Conservation (phyloP, 2,888 invertebrate species). For the Hipparchia sbordonii region DNA sequence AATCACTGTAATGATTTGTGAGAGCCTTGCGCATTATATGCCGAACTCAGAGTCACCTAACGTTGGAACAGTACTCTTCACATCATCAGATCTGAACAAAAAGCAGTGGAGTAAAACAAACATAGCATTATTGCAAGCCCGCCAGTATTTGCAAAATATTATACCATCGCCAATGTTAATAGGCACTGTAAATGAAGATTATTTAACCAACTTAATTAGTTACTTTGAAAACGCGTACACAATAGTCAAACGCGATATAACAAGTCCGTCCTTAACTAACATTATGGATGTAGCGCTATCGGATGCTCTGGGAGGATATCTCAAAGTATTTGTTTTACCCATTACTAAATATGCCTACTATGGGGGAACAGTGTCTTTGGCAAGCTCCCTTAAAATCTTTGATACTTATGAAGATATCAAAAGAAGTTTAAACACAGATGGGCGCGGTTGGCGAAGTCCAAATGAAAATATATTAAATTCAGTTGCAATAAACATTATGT, state of each 20-base stretch:
- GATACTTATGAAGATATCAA: slow-evolving; percentile 83
- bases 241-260: slow-evolving; percentile 53
- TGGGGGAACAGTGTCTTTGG: slow-evolving; percentile 82
- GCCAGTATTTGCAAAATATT: slow-evolving; percentile 59
- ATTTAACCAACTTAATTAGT: slow-evolving; percentile 50
- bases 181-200: slow-evolving; percentile 53
- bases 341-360: slow-evolving; percentile 84
- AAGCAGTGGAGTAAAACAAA: slow-evolving; percentile 54
- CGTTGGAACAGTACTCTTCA: slow-evolving; percentile 69
- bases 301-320: slow-evolving; percentile 83
- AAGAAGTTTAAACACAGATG: slow-evolving; percentile 81
- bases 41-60: slow-evolving; percentile 47
- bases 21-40: slow-evolving; percentile 34
- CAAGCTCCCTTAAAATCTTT: slow-evolving; percentile 79
- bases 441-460: slow-evolving; percentile 80
- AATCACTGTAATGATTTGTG: slow-evolving; percentile 33
- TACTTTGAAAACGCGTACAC: slow-evolving; percentile 58
- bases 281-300: slow-evolving; percentile 69
- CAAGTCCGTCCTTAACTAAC: slow-evolving; percentile 45
- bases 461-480: slow-evolving; percentile 50
- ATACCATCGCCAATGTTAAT: slow-evolving; percentile 55
- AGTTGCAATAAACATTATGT: slow-evolving; percentile 53
- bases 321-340: slow-evolving; percentile 84
- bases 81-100: slow-evolving; percentile 49
- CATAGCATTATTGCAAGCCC: slow-evolving; percentile 56